Percentiles rank a stretch among this genome's conserved stretches.
These are phyloP conservation scores for Stenichneumon culpator DNA, from an alignment of 2,888 invertebrate genomes.

Conservation along the genomic window DNA sequence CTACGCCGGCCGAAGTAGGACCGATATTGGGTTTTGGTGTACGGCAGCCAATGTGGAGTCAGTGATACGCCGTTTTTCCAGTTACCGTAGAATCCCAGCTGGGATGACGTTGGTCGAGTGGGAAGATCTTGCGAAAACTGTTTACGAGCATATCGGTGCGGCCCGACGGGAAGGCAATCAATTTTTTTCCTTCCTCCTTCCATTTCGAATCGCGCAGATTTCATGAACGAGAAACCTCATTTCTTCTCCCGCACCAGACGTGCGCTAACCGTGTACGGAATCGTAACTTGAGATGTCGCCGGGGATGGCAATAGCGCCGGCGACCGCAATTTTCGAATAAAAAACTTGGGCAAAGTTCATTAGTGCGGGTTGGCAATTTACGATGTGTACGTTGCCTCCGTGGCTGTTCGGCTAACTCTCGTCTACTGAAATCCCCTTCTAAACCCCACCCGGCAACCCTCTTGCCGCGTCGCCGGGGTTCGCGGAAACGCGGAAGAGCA, in stretches of 20 bases:
- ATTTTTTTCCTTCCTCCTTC: conserved; percentile 8
- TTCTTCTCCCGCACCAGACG: conserved; percentile 7
- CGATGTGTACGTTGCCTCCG: conserved; percentile 30
- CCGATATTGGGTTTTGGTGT: background rate
- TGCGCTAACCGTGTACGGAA: background rate
- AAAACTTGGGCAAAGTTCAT: conserved; percentile 55
- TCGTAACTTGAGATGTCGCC: conserved; percentile 19
- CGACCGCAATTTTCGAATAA: conserved; percentile 53
- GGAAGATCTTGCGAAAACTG: background rate
- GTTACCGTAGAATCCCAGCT: background rate
- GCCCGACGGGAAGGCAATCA: conserved; percentile 27
- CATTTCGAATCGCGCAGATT: conserved; percentile 4
- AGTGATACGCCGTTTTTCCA: background rate
- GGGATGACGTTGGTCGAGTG: background rate
- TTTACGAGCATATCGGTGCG: conserved; percentile 12
- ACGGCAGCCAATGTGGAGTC: background rate
- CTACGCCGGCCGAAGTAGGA: background rate
- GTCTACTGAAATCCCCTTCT: background rate
- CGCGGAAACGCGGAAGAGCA: conserved; percentile 11
- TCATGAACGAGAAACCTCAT: conserved; percentile 23
- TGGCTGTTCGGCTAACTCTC: conserved; percentile 2
- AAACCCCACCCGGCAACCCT: background rate
- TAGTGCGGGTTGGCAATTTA: conserved; percentile 41
- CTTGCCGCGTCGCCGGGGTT: background rate
- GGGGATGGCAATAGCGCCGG: conserved; percentile 20